Evolutionary conservation across 2,797 vertebrate genomes (phyloP).

Genomic region (Cynodonichthys magdalenae): DNA sequence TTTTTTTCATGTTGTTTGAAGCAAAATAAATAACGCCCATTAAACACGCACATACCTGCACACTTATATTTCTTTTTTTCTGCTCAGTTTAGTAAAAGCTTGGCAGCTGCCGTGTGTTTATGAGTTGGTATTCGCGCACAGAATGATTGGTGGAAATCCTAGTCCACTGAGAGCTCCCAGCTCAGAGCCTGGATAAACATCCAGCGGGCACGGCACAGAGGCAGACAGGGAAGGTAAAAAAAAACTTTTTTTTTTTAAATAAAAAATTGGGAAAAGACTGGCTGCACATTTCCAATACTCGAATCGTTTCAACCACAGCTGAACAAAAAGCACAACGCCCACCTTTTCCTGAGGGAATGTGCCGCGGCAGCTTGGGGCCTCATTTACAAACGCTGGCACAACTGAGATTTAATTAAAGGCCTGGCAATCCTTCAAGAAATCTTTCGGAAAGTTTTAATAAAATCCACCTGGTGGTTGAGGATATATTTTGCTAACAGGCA

Average conservation of each 20-base stretch:
- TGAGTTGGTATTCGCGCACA: slow-evolving; percentile 54
- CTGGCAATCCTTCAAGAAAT: neutral
- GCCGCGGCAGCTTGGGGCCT: slow-evolving; percentile 17
- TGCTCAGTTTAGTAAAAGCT: slow-evolving; percentile 50
- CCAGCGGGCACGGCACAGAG: slow-evolving; percentile 53
- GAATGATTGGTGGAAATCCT: slow-evolving; percentile 59
- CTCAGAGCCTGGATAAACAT: slow-evolving; percentile 67
- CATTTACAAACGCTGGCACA: slow-evolving; percentile 28
- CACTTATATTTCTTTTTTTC: slow-evolving; percentile 11
- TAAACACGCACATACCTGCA: slow-evolving; percentile 16
- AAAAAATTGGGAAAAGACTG: slow-evolving; percentile 20
- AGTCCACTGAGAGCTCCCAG: slow-evolving; percentile 52
- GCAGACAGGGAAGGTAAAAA: slow-evolving; percentile 8
- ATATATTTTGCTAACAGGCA: neutral
- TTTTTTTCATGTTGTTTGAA: neutral
- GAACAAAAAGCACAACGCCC: slow-evolving; percentile 9
- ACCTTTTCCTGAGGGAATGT: slow-evolving; percentile 12
- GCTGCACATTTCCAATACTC: slow-evolving; percentile 30
- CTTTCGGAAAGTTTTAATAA: too few species aligned
- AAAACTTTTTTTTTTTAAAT: too few species aligned
- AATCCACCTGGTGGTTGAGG: too few species aligned
- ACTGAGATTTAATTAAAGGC: slow-evolving; percentile 10
- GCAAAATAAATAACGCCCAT: slow-evolving; percentile 4
- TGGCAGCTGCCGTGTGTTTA: slow-evolving; percentile 59
- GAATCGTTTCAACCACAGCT: slow-evolving; percentile 11